Evolutionary conservation across 2,113 vertebrate species (phyloP).

Genomic region (Haplochromis burtoni): DNA sequence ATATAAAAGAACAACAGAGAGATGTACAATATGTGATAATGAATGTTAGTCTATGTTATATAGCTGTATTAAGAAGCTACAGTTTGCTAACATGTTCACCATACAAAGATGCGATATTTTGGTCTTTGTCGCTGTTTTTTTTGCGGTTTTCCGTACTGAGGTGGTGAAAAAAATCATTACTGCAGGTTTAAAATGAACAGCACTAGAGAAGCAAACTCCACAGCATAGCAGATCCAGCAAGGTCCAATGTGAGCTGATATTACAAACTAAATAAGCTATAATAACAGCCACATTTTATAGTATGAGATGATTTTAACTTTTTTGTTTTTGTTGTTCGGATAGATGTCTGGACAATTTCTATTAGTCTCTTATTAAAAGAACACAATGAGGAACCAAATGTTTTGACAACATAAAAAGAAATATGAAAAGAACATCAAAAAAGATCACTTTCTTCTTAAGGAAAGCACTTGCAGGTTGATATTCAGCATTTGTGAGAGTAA

Average conservation of each 20-base stretch:
- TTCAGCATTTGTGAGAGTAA: neutral
- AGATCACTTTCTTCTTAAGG: neutral
- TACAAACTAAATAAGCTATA: neutral
- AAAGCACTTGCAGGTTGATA: neutral
- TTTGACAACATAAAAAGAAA: neutral
- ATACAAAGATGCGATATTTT: neutral
- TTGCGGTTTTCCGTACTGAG: neutral
- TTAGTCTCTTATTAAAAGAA: neutral
- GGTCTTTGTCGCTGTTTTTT: accelerated
- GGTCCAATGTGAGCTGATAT: neutral
- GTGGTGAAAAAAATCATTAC: neutral
- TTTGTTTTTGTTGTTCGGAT: neutral
- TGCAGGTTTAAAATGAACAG: neutral
- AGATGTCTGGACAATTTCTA: neutral
- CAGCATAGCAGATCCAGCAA: neutral
- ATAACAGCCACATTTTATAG: neutral
- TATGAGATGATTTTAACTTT: neutral
- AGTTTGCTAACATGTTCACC: neutral
- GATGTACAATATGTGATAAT: neutral
- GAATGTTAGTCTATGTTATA: neutral
- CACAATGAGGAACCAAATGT: neutral
- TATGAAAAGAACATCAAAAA: neutral
- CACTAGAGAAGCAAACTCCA: neutral
- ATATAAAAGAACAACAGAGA: neutral
- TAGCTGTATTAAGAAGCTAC: neutral